Evolutionary conservation across 2,113 vertebrate species (phyloP).

Genomic region (Porphyrio hochstetteri): DNA sequence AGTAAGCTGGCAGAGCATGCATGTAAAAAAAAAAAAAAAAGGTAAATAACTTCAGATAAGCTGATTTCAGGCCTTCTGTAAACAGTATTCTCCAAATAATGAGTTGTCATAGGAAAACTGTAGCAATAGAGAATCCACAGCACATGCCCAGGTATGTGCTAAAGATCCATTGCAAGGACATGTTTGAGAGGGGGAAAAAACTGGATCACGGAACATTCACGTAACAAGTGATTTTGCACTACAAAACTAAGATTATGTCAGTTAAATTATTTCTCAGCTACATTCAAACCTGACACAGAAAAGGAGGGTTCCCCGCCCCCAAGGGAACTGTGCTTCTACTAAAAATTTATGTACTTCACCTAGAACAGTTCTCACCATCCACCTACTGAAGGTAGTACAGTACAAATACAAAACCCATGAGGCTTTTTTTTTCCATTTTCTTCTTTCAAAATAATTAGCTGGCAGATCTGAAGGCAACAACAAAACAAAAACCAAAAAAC

Average conservation of each 20-base stretch:
- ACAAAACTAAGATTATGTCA: not conserved
- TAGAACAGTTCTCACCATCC: not conserved
- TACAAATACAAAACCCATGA: not conserved
- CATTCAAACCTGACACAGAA: not conserved
- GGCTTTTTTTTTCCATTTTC: not conserved
- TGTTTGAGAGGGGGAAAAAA: not conserved
- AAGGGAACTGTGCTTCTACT: not conserved
- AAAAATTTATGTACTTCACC: not conserved
- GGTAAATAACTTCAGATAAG: not conserved
- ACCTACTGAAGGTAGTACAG: not conserved
- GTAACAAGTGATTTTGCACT: not conserved
- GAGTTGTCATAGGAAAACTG: not conserved
- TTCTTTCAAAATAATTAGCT: not conserved
- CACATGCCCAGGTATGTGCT: not conserved
- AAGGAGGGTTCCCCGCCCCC: too few relatives aligned
- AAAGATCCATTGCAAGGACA: not conserved
- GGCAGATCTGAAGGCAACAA: not conserved
- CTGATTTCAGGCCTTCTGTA: not conserved
- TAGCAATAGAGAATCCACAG: not conserved
- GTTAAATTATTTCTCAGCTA: not conserved
- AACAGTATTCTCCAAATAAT: not conserved
- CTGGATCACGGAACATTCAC: not conserved
- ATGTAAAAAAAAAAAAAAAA: too few relatives aligned
- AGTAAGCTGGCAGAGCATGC: too few relatives aligned
- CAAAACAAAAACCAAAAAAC: not conserved